Base-by-base conservation (phyloP, 2,113 vertebrate genomes). In the Stigmatopora argus region DNA sequence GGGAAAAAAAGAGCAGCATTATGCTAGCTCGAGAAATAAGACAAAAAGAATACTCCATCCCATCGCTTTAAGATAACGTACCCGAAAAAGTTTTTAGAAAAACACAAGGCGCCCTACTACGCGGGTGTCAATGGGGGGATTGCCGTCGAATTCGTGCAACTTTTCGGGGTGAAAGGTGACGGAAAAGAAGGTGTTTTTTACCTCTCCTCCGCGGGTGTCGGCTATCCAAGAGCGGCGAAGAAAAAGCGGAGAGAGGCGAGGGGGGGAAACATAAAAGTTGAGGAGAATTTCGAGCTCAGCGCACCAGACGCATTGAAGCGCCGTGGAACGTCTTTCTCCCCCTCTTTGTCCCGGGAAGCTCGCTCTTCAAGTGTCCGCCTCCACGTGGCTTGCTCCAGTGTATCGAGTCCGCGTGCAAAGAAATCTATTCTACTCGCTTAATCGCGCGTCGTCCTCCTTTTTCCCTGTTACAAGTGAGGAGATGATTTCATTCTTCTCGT, bases 401-500 rank as follows among this genome's bases (percentile, higher is more conserved):
- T 86, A 72, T 76, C 84, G 78, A 84, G 83, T 86, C 80, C 78
- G 83, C 73, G 83, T 87, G 86, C 89, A 87, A 89, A 88, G 85
- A 86, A 82, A 74, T 82, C 80, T 85, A 80, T 82, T 77, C 78
- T 83, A 85, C 78, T 79, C 79, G 86, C 83, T 56, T 83, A 89
- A 85, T 85, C 85, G 87, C 73, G 72, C 86, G 87, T 88, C 87
- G 85, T 83, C 85, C 86, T 86, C 41, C 17, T 8, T 31, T 91
- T 88, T 90, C 90, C 88, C 90, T 90, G 89, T 89, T 91, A 92
- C 91, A 90, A 92, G 85, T 88, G 90, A 90, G 89, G 90, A 90
- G 89, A 90, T 86, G 89, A 90, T 91, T 92, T 91, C 90, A 92
- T 91, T 91, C 91, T 92, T 88, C 90, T 90, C 88, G 91, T 85